Conservation (phyloP, 1,140 invertebrate genomes). For the Rhagoletis zephyria region DNA sequence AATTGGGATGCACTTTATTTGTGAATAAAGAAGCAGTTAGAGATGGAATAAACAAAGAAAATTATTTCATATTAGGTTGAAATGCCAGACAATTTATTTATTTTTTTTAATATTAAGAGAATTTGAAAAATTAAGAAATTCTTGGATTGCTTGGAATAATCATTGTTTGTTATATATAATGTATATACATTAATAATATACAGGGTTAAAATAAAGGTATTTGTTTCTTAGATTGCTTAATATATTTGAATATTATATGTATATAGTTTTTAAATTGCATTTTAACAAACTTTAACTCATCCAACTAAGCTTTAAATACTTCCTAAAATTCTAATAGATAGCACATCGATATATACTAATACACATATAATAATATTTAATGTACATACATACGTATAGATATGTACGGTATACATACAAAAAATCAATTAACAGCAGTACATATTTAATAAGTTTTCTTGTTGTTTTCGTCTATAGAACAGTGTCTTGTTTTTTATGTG, state of each 20-base stretch:
- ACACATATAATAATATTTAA: slow-evolving; percentile 2
- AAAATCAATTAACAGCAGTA: background rate
- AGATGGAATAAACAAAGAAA: slow-evolving; percentile 22
- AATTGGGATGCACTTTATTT: slow-evolving; percentile 84
- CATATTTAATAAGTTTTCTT: background rate
- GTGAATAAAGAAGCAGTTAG: background rate
- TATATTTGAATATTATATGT: background rate
- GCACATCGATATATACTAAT: slow-evolving; percentile 1
- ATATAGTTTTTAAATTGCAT: background rate
- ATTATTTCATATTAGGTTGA: background rate
- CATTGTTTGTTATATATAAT: too few relatives aligned
- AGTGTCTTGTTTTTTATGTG: background rate
- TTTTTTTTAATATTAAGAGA: background rate
- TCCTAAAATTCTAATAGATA: background rate
- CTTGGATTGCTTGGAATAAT: background rate
- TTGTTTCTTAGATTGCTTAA: background rate
- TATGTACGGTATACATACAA: background rate
- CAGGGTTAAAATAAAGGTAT: background rate
- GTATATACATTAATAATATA: background rate
- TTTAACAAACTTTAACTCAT: background rate
- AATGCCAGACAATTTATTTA: background rate
- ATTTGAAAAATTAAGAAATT: background rate
- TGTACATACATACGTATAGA: slow-evolving; percentile 10
- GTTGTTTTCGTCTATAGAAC: background rate
- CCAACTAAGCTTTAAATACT: background rate